Evolutionary conservation across 1,140 invertebrate species (phyloP).

Genomic region (Antheraea pernyi): DNA sequence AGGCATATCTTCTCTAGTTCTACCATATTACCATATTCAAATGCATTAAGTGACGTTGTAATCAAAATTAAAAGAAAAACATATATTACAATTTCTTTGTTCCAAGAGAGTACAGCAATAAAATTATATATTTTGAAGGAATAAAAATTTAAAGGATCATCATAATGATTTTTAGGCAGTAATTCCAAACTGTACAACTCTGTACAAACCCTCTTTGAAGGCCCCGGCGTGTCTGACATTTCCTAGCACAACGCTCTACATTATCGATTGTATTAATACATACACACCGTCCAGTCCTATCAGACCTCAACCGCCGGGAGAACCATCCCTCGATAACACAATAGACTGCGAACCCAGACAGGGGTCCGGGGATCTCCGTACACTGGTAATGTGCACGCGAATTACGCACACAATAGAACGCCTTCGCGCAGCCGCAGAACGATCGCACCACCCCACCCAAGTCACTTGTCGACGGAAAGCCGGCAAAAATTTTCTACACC

Average conservation of each 20-base stretch:
- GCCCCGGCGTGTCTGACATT: conserved; percentile 68
- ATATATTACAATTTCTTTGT: too few relatives aligned
- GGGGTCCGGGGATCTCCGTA: conserved; percentile 39
- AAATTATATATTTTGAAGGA: too few relatives aligned
- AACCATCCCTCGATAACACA: conserved; percentile 28
- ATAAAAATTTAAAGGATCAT: background rate
- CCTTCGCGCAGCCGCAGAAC: conserved; percentile 57
- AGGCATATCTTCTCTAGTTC: too few relatives aligned
- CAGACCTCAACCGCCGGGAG: conserved; percentile 41
- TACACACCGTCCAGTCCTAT: conserved; percentile 35
- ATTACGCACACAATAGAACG: conserved; percentile 50
- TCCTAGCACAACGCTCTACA: conserved; percentile 60
- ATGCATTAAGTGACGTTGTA: too few relatives aligned
- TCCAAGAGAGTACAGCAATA: too few relatives aligned
- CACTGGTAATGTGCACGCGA: conserved; percentile 54
- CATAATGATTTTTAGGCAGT: background rate
- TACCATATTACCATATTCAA: too few relatives aligned
- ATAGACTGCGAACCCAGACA: conserved; percentile 19
- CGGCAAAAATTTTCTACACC: conserved; percentile 70
- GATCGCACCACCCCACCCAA: conserved; percentile 56
- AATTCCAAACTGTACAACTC: conserved; percentile 13
- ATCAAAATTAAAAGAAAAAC: too few relatives aligned
- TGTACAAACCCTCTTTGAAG: conserved; percentile 40
- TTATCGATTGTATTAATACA: conserved; percentile 75
- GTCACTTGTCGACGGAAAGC: conserved; percentile 50